These are phyloP conservation scores for Pteruthius melanotis DNA, from an alignment of 2,113 vertebrate species.

Conservation along the genomic window DNA sequence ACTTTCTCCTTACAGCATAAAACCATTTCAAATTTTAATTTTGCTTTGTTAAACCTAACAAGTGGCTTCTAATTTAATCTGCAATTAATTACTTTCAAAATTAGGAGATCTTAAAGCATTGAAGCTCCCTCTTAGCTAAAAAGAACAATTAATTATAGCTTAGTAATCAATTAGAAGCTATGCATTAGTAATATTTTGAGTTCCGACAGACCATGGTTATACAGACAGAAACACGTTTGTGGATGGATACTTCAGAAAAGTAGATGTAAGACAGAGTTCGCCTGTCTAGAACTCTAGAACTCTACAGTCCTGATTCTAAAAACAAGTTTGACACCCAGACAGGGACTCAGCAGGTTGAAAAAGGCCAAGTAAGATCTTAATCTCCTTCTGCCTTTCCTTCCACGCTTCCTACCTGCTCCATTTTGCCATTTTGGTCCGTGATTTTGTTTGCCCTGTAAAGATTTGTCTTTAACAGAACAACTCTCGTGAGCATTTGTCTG, in stretches of 20 bases:
- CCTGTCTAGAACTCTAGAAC: not conserved
- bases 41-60: not conserved
- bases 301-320: not conserved
- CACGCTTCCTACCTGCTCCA: fast-evolving
- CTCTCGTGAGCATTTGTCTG: not conserved
- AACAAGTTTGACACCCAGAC: not conserved
- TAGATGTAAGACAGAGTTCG: not conserved
- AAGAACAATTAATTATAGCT: slow-evolving; percentile 1
- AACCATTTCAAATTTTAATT: not conserved
- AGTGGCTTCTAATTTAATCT: not conserved
- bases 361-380: not conserved
- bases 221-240: not conserved
- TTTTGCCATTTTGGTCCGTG: not conserved
- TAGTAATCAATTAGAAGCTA: not conserved
- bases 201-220: not conserved
- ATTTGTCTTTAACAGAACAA: not conserved
- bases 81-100: not conserved
- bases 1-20: not conserved
- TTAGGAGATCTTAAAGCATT: not conserved
- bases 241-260: not conserved
- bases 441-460: not conserved
- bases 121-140: not conserved
- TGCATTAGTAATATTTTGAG: not conserved
- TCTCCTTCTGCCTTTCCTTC: not conserved
- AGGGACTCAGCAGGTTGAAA: not conserved